Percentiles rank a stretch among this genome's conserved stretches.
Conservation (phyloP, 2,888 invertebrate genomes). For the Chloroclysta siterata region DNA sequence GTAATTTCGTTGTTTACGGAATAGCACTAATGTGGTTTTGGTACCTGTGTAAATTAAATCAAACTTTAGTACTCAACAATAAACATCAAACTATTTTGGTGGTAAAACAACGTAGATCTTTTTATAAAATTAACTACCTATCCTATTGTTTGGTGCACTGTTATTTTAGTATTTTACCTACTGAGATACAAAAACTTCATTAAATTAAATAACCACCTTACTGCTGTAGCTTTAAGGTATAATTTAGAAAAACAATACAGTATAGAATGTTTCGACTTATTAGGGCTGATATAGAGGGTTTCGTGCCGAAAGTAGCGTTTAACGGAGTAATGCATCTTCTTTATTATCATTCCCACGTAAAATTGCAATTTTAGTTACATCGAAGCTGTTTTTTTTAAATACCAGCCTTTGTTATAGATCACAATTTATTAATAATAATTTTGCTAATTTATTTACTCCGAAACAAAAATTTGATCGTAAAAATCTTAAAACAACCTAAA, state of each 20-base stretch:
- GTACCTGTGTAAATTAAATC: neutral
- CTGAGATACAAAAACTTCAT: neutral
- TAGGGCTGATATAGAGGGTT: constrained; percentile 69
- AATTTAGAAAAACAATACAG: constrained; percentile 37
- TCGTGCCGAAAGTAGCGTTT: constrained; percentile 83
- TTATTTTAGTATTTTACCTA: neutral
- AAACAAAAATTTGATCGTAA: no score
- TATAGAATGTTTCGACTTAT: constrained; percentile 64
- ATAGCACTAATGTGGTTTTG: neutral
- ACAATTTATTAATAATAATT: no score
- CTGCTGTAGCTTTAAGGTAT: constrained; percentile 15
- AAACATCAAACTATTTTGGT: neutral
- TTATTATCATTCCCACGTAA: constrained; percentile 61
- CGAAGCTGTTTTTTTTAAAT: neutral
- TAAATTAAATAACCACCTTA: constrained; percentile 14
- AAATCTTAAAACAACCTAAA: no score
- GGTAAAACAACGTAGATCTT: neutral
- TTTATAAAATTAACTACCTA: no score
- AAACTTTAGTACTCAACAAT: neutral
- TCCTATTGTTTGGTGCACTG: neutral
- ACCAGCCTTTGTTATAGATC: no score
- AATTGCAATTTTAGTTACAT: constrained; percentile 48
- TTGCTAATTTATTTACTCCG: neutral
- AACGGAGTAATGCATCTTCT: constrained; percentile 75
- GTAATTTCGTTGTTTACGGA: no score